Evolutionary conservation across 1,140 invertebrate genomes (phyloP).

Genomic region (Diorhabda sublineata): DNA sequence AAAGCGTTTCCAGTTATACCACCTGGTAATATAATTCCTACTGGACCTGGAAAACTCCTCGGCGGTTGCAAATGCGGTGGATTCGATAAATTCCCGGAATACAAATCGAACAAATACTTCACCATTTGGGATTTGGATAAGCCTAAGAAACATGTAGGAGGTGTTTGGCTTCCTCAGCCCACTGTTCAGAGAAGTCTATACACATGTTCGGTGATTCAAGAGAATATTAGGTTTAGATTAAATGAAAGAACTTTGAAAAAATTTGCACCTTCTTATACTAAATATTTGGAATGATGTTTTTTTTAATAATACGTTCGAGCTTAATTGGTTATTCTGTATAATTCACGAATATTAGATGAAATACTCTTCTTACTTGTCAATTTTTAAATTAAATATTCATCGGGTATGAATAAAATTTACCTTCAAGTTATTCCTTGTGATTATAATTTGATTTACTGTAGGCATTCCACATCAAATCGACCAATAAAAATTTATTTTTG

Average conservation of each 20-base stretch:
- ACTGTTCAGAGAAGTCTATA: conserved; percentile 34
- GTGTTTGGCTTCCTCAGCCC: conserved; percentile 34
- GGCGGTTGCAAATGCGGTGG: conserved; percentile 42
- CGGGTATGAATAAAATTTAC: too few species aligned
- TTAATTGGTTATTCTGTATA: too few species aligned
- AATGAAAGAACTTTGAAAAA: conserved; percentile 33
- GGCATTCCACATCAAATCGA: too few species aligned
- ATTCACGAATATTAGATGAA: too few species aligned
- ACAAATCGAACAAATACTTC: conserved; percentile 34
- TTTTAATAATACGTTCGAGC: neutral
- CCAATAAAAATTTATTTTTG: too few species aligned
- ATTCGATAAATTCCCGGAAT: conserved; percentile 40
- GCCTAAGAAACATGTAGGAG: conserved; percentile 18
- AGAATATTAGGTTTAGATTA: conserved; percentile 33
- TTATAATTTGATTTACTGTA: too few species aligned
- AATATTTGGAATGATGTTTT: conserved; percentile 24
- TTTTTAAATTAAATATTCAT: too few species aligned
- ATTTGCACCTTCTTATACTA: conserved; percentile 33
- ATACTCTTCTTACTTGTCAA: too few species aligned
- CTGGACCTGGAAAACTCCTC: conserved; percentile 36
- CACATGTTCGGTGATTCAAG: conserved; percentile 31
- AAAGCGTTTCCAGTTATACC: conserved; percentile 19
- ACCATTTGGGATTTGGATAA: conserved; percentile 20
- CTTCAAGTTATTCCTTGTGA: too few species aligned
- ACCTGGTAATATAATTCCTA: conserved; percentile 37